Evolutionary conservation across 2,797 vertebrate species (phyloP), one percentile per base, ranked within the genome.

Genomic region (Scleropages formosus): DNA sequence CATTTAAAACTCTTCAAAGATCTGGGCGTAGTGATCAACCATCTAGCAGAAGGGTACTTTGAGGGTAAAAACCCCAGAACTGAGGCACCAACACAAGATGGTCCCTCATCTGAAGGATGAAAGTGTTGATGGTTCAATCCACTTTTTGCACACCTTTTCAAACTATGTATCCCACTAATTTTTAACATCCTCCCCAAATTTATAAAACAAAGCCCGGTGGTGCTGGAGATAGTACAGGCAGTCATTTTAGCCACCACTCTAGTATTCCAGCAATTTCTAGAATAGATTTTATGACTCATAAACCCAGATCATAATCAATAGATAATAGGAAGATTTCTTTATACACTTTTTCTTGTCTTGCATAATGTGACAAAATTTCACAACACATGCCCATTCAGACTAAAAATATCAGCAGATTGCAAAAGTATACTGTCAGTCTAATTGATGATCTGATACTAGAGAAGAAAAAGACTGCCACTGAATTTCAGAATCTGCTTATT

Each of bases 221-320:
- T 3, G 63, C 27, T 61, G 20, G 74, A 8, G 8, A 11, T 20
- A 49, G 47, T 58, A 16, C 8, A 61, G 72, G 31, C 74, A 72
- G 24, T 84, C 86, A 96, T 92, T 90, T 95, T 92, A 64, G 94
- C 88, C 77, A 95, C 93, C 20, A 91, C 88, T 80, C 88, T 93
- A 3, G 80, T 89, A 74, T 88, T 92, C 92, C 93, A 78, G 93
- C 92, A 77, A 94, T 88, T 75, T 95, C 87, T 83, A 96, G 86
- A 80, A 96, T 88, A 62, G 93, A 94, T 74, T 95, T 94, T 67
- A 94, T 83, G 79, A 92, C 92, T 74, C 87, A 84, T 80, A 95
- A 86, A 79, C 90, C 90, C 91, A 94, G 94, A n/a, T 94, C 93
- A 80, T 92, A 95, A 75, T 93, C 93, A 93, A 95, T 70, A 74